Base-by-base conservation (phyloP, 1,140 invertebrate genomes). In the Phenacoccus solenopsis region DNA sequence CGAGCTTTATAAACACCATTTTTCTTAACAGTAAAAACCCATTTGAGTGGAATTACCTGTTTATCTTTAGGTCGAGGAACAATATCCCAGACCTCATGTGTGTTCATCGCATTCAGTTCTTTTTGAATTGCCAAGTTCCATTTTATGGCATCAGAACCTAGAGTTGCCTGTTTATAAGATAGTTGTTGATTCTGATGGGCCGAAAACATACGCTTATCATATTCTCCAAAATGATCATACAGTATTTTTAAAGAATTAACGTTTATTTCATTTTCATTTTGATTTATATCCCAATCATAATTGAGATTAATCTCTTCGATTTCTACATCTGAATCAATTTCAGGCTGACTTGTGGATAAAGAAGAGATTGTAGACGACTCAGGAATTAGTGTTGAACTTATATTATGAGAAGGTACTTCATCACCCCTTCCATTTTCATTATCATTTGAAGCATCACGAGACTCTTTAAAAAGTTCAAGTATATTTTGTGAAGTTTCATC, bases 31-130 rank as follows among this genome's bases (percentile, higher is more conserved):
- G 32, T 69, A 67, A 70, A 75, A 0, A 74, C 71, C 74, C 75
- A 75, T 38, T 72, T 71, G 21, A 38, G 25, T 57, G 74, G 73
- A 70, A 77, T 75, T 24, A 74, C 68, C 72, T 77, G 77, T 75
- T 70, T 56, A 30, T 76, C 70, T 67, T 73, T 38, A 72, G 73
- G 74, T 74, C 73, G 27, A 67, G 75, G 7, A 70, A 76, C 74
- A 57, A 78, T 70, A 73, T 72, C 27, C 78, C 78, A 79, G 12
- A 74, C 77, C 16, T 76, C 72, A 73, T 74, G 73, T 70, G 72
- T 72, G 20, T 38, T 38, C 10, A 74, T 22, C 4, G 74, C 73
- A 0, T 74, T 38, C 28, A 74, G 72, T 70, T 75, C 74, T 0
- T 74, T 68, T 7, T 73, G 24, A 67, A 76, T 75, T 0, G 74